Base-by-base conservation (phyloP, 2,797 vertebrate genomes). In the Hyperoplus lanceolatus region DNA sequence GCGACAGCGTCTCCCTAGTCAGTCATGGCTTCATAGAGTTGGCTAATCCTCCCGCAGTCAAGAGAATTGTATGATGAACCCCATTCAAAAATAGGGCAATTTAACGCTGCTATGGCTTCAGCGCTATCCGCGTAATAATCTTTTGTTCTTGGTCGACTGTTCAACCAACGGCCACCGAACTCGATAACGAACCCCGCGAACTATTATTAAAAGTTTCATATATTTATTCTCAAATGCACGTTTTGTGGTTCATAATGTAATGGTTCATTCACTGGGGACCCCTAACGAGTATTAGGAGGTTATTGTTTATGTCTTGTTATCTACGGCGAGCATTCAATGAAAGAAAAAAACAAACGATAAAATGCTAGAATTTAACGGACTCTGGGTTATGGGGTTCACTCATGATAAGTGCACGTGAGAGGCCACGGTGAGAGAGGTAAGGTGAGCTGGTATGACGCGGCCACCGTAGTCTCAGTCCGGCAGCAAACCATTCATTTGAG, bases 11-110 rank as follows among this genome's bases (percentile, higher is more conserved):
- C 48, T 68, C 38, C 8, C n/a, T 62, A 5, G 72, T 75, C 13
- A 53, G 70, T 16, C 73, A 15, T 48, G 43, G 57, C 38, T 69
- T 48, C 41, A 8, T 65, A n/a, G 69, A 61, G 55, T 57, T 61
- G 41, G 60, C 60, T 21, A 55, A 9, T 75, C 49, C 53, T n/a
- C 38, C 53, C 5, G 3, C 29, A 18, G 39, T 12, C 56, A 41
- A 16, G 29, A 10, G 12, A 60, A 9, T 15, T 15, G 7, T 21
- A 29, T 3, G 9, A 3, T 29, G 41, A 65, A 54, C 10, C 39
- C 8, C 56, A 8, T 58, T 84, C 1, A 57, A 43, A 48, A 70
- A 59, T 0, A 6, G 6, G 36, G 1, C n/a, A 53, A 0, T 77
- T 75, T 67, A 79, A 67, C 14, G 4, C 11, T 2, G 0, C 36